Percentiles rank a stretch among this genome's conserved stretches.
Conservation (phyloP, 2,113 vertebrate genomes). For the Podocnemis expansa region DNA sequence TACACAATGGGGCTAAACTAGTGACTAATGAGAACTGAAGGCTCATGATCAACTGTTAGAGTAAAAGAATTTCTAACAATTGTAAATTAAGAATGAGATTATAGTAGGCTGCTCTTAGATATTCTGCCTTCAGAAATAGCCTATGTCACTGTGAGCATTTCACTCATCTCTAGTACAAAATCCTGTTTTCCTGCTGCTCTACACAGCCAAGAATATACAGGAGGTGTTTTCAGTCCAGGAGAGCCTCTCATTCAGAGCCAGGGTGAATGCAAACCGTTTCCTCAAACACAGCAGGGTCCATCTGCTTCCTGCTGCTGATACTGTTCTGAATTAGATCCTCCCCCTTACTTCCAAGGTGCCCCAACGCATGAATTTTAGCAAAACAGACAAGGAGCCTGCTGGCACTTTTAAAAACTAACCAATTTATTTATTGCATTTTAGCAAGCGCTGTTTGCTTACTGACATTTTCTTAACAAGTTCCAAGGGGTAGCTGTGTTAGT, state of each 20-base stretch:
- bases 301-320: neutral
- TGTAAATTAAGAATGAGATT: neutral
- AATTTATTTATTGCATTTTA: too few relatives aligned
- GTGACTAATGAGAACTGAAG: neutral
- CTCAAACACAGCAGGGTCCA: neutral
- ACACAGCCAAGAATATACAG: neutral
- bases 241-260: neutral
- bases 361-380: too few relatives aligned
- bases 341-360: too few relatives aligned
- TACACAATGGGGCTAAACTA: neutral
- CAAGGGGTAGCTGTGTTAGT: too few relatives aligned
- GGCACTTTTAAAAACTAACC: too few relatives aligned
- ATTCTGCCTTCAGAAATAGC: neutral
- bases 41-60: neutral
- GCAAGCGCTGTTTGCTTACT: too few relatives aligned
- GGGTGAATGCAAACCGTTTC: neutral
- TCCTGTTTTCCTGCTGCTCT: neutral
- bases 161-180: neutral
- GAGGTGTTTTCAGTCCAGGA: neutral
- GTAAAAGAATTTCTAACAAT: neutral
- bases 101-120: neutral
- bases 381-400: too few relatives aligned
- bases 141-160: neutral
- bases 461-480: neutral
- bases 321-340: neutral